Evolutionary conservation across 2,113 vertebrate genomes (phyloP).

Genomic region (Acanthisitta chloris): DNA sequence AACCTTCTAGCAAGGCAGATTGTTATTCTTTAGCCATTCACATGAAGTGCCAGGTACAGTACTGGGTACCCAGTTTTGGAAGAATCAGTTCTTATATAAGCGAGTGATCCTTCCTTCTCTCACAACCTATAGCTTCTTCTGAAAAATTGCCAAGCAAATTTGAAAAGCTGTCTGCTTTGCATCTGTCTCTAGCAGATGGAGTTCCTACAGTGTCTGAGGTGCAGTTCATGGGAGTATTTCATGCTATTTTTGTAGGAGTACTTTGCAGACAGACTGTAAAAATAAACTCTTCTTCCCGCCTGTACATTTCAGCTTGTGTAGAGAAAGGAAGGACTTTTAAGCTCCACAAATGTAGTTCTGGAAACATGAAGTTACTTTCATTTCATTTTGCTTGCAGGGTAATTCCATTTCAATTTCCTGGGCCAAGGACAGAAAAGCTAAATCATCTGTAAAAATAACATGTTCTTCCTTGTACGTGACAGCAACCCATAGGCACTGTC

Average conservation of each 20-base stretch:
- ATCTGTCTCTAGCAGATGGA: conserved; percentile 3
- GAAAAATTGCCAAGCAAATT: not conserved
- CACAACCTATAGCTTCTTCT: not conserved
- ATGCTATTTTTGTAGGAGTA: not conserved
- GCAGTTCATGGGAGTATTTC: not conserved
- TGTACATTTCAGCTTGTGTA: not conserved
- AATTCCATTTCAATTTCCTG: not conserved
- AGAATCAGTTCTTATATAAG: not conserved
- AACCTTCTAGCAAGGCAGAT: not conserved
- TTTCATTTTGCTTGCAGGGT: not conserved
- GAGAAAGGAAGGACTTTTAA: not conserved
- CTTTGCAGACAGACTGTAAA: not conserved
- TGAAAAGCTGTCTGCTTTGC: not conserved
- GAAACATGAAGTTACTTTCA: not conserved
- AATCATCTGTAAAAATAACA: conserved; percentile 18
- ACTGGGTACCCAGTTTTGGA: not conserved
- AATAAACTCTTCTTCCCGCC: not conserved
- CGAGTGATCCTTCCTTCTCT: not conserved
- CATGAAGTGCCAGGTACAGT: not conserved
- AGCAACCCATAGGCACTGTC: not conserved
- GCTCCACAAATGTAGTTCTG: not conserved
- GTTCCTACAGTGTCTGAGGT: not conserved
- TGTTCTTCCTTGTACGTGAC: not conserved
- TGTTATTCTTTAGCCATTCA: not conserved
- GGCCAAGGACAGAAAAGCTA: not conserved